phyloP scores from a whole-genome alignment of 2,113 vertebrate species.

The Albula goreensis region DNA sequence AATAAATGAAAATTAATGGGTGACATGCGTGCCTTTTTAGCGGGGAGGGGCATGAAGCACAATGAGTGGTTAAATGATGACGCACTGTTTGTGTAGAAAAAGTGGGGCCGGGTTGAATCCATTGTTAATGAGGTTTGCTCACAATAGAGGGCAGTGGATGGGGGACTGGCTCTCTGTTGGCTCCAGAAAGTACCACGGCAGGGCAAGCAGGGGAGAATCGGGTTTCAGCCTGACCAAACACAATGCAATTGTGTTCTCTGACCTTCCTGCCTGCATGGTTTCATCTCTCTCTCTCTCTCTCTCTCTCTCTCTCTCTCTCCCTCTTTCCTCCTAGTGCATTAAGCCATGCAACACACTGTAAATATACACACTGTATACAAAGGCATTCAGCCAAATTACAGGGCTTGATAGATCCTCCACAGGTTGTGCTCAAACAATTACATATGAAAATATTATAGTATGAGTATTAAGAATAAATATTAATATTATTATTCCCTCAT shows the following conservation, averaged over 20 bases:
- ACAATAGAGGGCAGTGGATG: constrained; percentile 15
- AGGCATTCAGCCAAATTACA: background rate
- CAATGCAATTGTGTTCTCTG: background rate
- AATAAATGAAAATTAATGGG: background rate
- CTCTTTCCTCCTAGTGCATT: constrained; percentile 16
- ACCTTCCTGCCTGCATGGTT: background rate
- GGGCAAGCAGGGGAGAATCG: constrained; percentile 7
- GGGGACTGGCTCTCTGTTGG: background rate
- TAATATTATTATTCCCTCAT: background rate
- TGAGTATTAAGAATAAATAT: too few species aligned
- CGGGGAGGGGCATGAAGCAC: constrained; percentile 1
- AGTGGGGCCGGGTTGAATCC: constrained; percentile 2
- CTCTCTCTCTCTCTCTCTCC: background rate
- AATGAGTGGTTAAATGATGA: constrained; percentile 10
- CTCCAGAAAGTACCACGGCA: constrained; percentile 18
- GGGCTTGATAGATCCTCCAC: too few species aligned
- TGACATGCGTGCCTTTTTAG: background rate
- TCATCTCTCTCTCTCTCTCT: background rate
- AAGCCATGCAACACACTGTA: constrained; percentile 13
- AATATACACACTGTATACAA: background rate
- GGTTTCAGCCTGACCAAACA: constrained; percentile 16
- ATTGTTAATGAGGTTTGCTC: constrained; percentile 22
- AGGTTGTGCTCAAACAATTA: too few species aligned
- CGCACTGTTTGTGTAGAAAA: background rate
- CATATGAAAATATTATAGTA: too few species aligned